Evolutionary conservation across 1,140 invertebrate species (phyloP), one percentile per base, ranked within the genome.

Genomic region (Camponotus vicinus): DNA sequence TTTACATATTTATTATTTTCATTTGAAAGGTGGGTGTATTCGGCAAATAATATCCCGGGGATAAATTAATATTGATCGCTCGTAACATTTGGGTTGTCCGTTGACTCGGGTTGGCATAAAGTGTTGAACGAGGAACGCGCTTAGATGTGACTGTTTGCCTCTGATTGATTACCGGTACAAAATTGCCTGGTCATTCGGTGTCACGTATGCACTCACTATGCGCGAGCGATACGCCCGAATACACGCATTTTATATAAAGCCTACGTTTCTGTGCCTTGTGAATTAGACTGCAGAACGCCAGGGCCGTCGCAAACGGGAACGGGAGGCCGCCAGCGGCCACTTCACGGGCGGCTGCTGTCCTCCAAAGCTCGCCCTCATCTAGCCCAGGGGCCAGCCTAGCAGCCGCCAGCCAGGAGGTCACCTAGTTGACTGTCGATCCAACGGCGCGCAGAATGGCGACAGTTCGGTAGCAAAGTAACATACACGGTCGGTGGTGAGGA

Each of bases 341-440:
- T 95, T 95, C 92, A 92, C 93, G 92, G 93, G 94, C 63, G 95
- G 95, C 88, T 95, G 95, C 87, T 95, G 95, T 69, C 95, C 95
- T 76, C 95, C 95, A 92, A 95, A 95, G 89, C 95, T 95, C 92
- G 95, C 95, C 89, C 94, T 95, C 92, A 95, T 95, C 94, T 95
- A 95, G 95, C 95, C 94, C 94, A 95, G 94, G 94, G 92, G 93
- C 91, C 93, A 94, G 93, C 92, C 91, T 92, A 93, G 94, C 92
- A 94, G 93, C 92, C 93, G 94, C 87, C 93, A 94, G 89, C 87
- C 90, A 86, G 93, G 94, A 93, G 88, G 90, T 92, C 92, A 93
- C 91, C 80, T 94, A 94, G 89, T 92, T 77, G 91, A 93, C 89
- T 86, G 90, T 89, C 91, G 92, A 73, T 91, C 91, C 86, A 90